phyloP scores from a whole-genome alignment of 1,140 invertebrate genomes.

The Arion vulgaris region DNA sequence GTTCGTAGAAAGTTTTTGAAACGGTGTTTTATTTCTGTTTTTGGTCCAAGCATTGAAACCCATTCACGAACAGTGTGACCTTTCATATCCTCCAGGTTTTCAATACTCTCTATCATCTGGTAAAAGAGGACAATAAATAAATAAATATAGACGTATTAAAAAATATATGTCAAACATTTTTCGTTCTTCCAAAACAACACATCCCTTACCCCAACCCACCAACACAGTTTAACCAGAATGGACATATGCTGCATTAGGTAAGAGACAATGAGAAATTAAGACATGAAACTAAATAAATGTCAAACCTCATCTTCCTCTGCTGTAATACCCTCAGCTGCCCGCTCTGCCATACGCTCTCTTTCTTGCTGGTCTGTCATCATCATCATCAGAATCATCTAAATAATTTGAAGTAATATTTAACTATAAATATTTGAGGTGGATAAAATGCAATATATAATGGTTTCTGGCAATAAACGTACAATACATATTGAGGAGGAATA shows the following conservation, averaged over 20 bases:
- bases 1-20: conserved; percentile 97
- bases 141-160: too few species aligned
- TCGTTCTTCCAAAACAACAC: not conserved
- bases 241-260: too few species aligned
- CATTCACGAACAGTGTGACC: conserved; percentile 93
- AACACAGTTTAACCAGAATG: too few species aligned
- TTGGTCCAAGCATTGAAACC: conserved; percentile 95
- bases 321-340: conserved; percentile 85
- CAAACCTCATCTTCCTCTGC: conserved; percentile 78
- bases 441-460: too few species aligned
- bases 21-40: conserved; percentile 95
- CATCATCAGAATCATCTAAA: conserved; percentile 77
- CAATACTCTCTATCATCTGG: conserved; percentile 94
- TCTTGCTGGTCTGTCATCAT: conserved; percentile 79
- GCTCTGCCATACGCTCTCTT: conserved; percentile 87
- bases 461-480: too few species aligned
- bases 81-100: conserved; percentile 96
- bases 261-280: too few species aligned
- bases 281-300: too few species aligned
- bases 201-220: not conserved
- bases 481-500: too few species aligned
- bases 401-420: not conserved
- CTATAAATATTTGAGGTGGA: not conserved
- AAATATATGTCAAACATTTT: not conserved
- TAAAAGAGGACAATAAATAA: conserved; percentile 31